A percentile compares a stretch with the other conserved stretches of the same genome.
Evolutionary conservation across 2,113 vertebrate species (phyloP).

Genomic region (Melanostigma gelatinosum): DNA sequence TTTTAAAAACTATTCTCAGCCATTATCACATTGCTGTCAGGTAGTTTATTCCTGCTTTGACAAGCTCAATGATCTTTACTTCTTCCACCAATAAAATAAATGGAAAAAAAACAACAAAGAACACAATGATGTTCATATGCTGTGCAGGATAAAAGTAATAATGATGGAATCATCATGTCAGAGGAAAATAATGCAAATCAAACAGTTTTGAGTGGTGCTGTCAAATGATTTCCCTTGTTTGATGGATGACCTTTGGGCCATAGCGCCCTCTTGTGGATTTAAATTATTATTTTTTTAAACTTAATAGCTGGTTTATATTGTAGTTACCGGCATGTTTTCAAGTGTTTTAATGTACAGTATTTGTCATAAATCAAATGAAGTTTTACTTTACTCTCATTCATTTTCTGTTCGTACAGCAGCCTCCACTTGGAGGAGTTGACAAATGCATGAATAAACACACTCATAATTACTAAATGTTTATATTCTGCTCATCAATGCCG

Average conservation of each 20-base stretch:
- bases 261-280: slow-evolving; percentile 67
- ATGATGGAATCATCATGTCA: background rate
- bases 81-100: background rate
- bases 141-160: background rate
- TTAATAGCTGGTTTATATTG: background rate
- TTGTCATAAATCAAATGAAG: background rate
- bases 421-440: background rate
- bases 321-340: background rate
- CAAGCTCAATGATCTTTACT: background rate
- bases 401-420: background rate
- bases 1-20: too few species aligned
- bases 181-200: background rate
- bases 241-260: background rate
- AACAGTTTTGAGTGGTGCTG: background rate
- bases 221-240: background rate
- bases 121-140: background rate
- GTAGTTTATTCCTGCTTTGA: background rate
- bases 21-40: too few species aligned
- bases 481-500: background rate
- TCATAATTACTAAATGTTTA: background rate
- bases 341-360: background rate
- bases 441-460: background rate
- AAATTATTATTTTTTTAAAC: too few species aligned
- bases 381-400: background rate
- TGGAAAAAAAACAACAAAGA: background rate